Evolutionary conservation across 2,888 invertebrate species (phyloP).

Genomic region (Pardosa pseudoannulata): DNA sequence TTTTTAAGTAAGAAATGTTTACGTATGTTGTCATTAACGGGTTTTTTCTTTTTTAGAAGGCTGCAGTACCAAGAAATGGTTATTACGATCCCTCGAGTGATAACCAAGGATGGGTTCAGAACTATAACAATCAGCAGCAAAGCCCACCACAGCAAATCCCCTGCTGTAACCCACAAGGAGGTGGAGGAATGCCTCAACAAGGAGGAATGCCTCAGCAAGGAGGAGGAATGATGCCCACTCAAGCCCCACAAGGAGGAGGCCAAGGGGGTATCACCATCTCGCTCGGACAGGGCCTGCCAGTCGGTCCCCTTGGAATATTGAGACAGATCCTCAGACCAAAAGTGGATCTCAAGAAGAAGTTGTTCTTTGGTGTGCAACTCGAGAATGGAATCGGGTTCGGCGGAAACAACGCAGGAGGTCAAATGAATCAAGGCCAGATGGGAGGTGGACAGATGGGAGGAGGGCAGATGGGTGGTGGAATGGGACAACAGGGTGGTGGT

Average conservation of each 20-base stretch:
- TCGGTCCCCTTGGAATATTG: slow-evolving; percentile 43
- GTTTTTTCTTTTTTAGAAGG: too few species aligned
- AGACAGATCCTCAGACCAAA: slow-evolving; percentile 45
- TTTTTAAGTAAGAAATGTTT: too few species aligned
- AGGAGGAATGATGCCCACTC: neutral
- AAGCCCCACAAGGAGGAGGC: neutral
- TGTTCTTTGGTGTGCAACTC: slow-evolving; percentile 63
- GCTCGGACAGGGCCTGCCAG: slow-evolving; percentile 42
- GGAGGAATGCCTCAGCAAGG: neutral
- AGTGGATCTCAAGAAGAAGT: slow-evolving; percentile 59
- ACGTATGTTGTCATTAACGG: too few species aligned
- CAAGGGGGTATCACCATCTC: slow-evolving; percentile 35
- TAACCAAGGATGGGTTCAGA: slow-evolving; percentile 10
- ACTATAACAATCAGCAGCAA: neutral
- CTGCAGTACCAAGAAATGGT: slow-evolving; percentile 20
- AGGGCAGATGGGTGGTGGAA: neutral
- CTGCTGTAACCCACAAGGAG: neutral
- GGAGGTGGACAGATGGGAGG: slow-evolving; percentile 12
- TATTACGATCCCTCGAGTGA: slow-evolving; percentile 17
- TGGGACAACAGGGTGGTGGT: neutral
- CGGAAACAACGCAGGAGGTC: slow-evolving; percentile 12
- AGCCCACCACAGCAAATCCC: neutral
- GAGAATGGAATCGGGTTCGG: slow-evolving; percentile 66
- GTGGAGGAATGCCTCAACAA: neutral
- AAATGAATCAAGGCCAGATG: neutral